These are phyloP conservation scores for Psococerastis gibbosa DNA, from an alignment of 2,888 invertebrate species.

Conservation along the genomic window DNA sequence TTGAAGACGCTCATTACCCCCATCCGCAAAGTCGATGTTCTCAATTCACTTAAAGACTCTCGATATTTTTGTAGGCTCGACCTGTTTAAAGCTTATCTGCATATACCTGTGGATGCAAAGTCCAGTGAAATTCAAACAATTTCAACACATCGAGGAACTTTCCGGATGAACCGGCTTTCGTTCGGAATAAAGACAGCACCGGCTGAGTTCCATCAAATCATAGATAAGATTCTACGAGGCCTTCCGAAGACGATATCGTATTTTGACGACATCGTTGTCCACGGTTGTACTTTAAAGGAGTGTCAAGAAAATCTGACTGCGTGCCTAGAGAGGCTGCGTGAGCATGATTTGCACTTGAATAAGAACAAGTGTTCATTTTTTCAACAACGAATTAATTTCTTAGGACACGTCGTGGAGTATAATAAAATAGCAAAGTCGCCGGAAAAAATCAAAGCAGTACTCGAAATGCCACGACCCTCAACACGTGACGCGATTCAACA, in stretches of 20 bases:
- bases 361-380: conserved; percentile 14
- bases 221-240: too few species aligned
- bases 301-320: conserved; percentile 5
- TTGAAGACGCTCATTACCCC: conserved; percentile 8
- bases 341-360: conserved; percentile 13
- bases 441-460: conserved; percentile 15
- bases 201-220: too few species aligned
- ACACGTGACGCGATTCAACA: conserved; percentile 16
- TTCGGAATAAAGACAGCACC: too few species aligned
- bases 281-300: conserved; percentile 13
- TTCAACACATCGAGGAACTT: too few species aligned
- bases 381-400: conserved; percentile 12
- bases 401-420: too few species aligned
- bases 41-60: too few species aligned
- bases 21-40: conserved; percentile 12
- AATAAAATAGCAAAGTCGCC: conserved; percentile 8
- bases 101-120: conserved; percentile 3
- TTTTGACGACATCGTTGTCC: conserved; percentile 15
- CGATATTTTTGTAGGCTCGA: conserved; percentile 5
- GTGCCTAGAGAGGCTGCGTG: conserved; percentile 9
- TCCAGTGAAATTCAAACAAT: too few species aligned
- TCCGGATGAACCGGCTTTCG: too few species aligned
- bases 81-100: conserved; percentile 10
- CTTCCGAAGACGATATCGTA: too few species aligned
- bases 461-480: conserved; percentile 14